Evolutionary conservation across 2,888 invertebrate species (phyloP), one percentile per base, ranked within the genome.

Genomic region (Eumacrocentrus americanus): DNA sequence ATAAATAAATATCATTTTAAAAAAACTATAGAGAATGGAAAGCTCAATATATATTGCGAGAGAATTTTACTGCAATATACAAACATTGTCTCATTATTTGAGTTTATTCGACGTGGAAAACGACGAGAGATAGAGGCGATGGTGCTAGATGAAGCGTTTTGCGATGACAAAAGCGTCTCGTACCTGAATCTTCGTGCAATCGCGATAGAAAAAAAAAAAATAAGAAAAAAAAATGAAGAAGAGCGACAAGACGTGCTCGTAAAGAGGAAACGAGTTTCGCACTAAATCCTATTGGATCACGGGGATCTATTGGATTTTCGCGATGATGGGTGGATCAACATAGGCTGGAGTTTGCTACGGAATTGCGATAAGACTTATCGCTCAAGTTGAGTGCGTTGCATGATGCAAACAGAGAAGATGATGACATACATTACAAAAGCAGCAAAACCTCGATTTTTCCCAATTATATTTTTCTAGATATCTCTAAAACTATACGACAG

Each of bases 301-400:
- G 18, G 38, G 47, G 56, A 29, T 56, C 56, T 56, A 56, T 56
- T 47, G 47, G 56, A 56, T 56, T 37, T 37, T 38, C 56, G 47
- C 29, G 29, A 29, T 56, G 47, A 56, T 56, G 47, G 37, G 34
- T 37, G 47, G 23, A 48, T 57, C 56, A 46, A 47, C 48, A 40
- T n/a, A 48, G 18, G 16, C 35, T 55, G 34, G 12, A n/a, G 55
- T 37, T 55, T 46, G 25, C 34, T 14, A 7, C 29, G 16, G 25
- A 48, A 48, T 51, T 51, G 51, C 51, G 51, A 51, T 37, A 51
- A 37, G 51, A 34, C 51, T 51, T 51, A 51, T 51, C 34, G 22
- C 35, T 25, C 34, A 25, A 29, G 25, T 29, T n/a, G 34, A 48
- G 12, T 48, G 29, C 48, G 25, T 48, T 48, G 48, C 48, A 48